These are phyloP conservation scores for Eupithecia abbreviata DNA, from an alignment of 2,888 invertebrate species.

Conservation along the genomic window DNA sequence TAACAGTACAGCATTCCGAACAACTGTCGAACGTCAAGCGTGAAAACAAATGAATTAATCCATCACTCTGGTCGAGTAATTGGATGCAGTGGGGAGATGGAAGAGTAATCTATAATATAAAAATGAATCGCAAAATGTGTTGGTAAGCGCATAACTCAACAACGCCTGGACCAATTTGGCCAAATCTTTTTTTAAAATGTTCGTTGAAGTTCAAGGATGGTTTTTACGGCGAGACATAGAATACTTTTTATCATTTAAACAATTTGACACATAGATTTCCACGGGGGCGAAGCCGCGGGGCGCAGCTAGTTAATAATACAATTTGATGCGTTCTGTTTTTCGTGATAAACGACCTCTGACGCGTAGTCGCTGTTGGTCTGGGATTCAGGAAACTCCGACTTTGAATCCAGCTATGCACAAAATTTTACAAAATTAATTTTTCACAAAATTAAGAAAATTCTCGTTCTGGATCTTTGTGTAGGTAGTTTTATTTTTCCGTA, in stretches of 20 bases:
- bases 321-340: conserved; percentile 32
- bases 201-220: too few species aligned
- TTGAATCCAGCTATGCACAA: neutral
- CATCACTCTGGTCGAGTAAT: conserved; percentile 49
- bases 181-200: too few species aligned
- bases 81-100: conserved; percentile 45
- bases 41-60: conserved; percentile 52
- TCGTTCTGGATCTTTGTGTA: neutral
- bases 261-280: too few species aligned
- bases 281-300: too few species aligned
- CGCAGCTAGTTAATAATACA: conserved; percentile 35
- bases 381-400: neutral
- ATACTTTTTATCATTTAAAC: too few species aligned
- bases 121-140: too few species aligned
- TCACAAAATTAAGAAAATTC: neutral
- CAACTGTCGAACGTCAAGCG: conserved; percentile 10
- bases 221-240: too few species aligned
- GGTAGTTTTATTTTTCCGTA: neutral
- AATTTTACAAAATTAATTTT: neutral
- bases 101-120: too few species aligned
- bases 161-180: too few species aligned
- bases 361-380: neutral
- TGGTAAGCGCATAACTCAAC: too few species aligned
- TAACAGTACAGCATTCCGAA: neutral
- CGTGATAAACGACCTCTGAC: conserved; percentile 14